Percentiles rank a stretch among this genome's conserved stretches.
phyloP scores from a whole-genome alignment of 1,140 invertebrate genomes.

The Ips nitidus region DNA sequence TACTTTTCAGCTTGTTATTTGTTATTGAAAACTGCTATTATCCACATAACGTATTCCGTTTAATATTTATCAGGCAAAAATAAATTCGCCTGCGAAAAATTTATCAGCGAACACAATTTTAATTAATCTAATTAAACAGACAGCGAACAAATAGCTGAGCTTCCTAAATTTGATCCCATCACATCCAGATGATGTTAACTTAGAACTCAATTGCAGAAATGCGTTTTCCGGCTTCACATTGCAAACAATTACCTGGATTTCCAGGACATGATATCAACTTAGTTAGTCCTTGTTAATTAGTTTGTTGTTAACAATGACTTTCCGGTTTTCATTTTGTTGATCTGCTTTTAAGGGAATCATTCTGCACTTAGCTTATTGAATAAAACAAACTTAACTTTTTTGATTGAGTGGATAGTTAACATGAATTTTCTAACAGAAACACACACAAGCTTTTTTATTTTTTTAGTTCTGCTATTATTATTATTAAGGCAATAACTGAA shows the following conservation, averaged over 20 bases:
- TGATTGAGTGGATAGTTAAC: background rate
- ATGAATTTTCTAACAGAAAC: background rate
- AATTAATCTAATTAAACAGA: too few species aligned
- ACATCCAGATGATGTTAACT: constrained; percentile 2
- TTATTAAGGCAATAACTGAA: too few species aligned
- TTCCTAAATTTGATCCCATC: background rate
- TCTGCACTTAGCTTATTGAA: background rate
- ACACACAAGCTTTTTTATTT: too few species aligned
- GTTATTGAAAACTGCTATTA: background rate
- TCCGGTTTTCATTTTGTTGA: background rate
- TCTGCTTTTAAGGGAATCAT: background rate
- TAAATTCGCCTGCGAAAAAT: background rate
- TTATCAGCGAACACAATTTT: background rate
- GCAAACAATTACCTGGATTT: constrained; percentile 5
- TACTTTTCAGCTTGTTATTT: background rate
- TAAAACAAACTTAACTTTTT: background rate
- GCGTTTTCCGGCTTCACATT: background rate
- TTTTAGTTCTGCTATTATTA: too few species aligned
- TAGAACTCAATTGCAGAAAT: background rate
- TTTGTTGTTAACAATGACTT: too few species aligned
- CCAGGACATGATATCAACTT: background rate
- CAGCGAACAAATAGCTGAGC: background rate
- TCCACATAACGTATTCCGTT: too few species aligned
- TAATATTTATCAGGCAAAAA: background rate
- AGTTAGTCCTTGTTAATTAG: background rate